Evolutionary conservation across 2,797 vertebrate species (phyloP).

Genomic region (Remorina albescens): DNA sequence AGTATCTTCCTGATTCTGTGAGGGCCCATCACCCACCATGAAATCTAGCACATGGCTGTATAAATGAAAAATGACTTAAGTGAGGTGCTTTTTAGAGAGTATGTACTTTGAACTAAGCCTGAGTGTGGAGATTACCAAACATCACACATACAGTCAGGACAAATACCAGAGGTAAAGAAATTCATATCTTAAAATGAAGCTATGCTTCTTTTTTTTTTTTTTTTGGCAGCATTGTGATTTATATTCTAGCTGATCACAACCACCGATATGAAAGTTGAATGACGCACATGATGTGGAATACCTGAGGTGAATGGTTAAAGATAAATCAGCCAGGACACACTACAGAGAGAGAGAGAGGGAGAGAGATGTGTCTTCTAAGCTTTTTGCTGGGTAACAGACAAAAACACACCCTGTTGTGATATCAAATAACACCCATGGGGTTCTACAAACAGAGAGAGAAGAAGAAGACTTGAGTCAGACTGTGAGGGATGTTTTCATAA

Average conservation of each 20-base stretch:
- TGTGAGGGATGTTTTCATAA: conserved; percentile 70
- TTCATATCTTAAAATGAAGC: conserved; percentile 21
- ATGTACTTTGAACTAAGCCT: conserved; percentile 61
- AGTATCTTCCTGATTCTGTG: conserved; percentile 55
- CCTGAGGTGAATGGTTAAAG: conserved; percentile 20
- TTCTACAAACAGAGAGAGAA: conserved; percentile 52
- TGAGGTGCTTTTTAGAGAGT: conserved; percentile 54
- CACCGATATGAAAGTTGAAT: conserved; percentile 25
- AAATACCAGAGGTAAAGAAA: conserved; percentile 39
- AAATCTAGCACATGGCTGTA: conserved; percentile 68
- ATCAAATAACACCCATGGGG: conserved; percentile 70
- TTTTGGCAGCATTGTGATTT: conserved; percentile 46
- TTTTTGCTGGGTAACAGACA: conserved; percentile 37
- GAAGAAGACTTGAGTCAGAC: conserved; percentile 46
- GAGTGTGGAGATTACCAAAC: conserved; percentile 45
- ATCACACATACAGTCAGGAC: conserved; percentile 21
- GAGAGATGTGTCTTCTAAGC: conserved; percentile 40
- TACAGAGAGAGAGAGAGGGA: not conserved
- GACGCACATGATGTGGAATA: conserved; percentile 14
- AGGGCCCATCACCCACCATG: conserved; percentile 52
- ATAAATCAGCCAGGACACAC: conserved; percentile 46
- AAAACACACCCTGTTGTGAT: conserved; percentile 67
- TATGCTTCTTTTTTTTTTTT: conserved; percentile 25
- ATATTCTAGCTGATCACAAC: conserved; percentile 41
- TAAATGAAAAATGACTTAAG: conserved; percentile 59